Base-by-base conservation (phyloP, 2,888 invertebrate genomes). In the Furcula furcula region DNA sequence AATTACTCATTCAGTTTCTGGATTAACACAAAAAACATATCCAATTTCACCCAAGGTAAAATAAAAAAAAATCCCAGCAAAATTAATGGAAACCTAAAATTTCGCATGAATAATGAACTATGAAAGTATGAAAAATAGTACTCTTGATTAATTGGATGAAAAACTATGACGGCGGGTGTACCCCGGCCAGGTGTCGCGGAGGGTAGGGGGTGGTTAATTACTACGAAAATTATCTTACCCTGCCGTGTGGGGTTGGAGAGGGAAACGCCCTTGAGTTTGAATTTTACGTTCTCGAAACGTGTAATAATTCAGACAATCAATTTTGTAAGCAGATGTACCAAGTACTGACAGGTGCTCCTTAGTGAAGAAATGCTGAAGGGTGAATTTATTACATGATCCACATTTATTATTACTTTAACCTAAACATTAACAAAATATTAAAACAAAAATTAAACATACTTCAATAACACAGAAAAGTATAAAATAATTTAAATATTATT, bases 171-270 rank as follows among this genome's bases (percentile, higher is more conserved):
- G 29, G 12, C 7, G 28, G 9, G 9, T 22, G 28, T 34, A 29
- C 26, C 12, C 18, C 26, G 33, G 9, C 27, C 57, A 53, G 56
- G 54, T 57, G 55, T 23, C 7, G 50, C 52, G 47, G 39, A 18
- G 49, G 33, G n/a, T 6, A 9, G n/a, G 15, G 34, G 21, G 28
- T 44, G 42, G 47, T 50, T 60, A 60, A 60, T 57, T 60, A 60
- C 54, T 46, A 47, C 42, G 52, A 52, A 55, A 60, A 60, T 57
- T 56, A 53, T 36, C 47, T 36, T 29, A 32, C 7, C 23, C 23
- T 15, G 15, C 15, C 7, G 12, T 25, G 14, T 9, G 4, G 9
- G 27, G 10, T 7, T 4, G 27, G 13, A 7, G 27, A 4, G 14
- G 27, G 15, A 10, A 6, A 7, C 5, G 14, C 3, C 9, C 3